phyloP scores from a whole-genome alignment of 1,140 invertebrate genomes.

The Dolichoris vasculosae region DNA sequence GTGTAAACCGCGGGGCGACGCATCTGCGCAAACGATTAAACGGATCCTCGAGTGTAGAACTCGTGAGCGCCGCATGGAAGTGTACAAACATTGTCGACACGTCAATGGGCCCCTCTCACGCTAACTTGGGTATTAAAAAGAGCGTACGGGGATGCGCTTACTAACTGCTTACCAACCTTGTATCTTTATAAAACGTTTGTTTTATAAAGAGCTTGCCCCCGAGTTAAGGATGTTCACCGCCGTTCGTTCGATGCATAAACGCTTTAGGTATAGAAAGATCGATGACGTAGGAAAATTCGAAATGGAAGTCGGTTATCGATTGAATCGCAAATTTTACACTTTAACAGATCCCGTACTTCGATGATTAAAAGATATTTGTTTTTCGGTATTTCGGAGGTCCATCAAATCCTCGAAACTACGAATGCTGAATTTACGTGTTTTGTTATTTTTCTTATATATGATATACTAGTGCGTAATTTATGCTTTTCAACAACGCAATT shows the following conservation, averaged over 20 bases:
- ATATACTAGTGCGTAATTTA: too few relatives aligned
- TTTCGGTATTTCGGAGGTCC: not conserved
- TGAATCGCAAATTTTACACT: slow-evolving; percentile 19
- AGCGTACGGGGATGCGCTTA: not conserved
- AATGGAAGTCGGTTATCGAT: not conserved
- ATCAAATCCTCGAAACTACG: too few relatives aligned
- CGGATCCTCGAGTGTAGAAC: slow-evolving; percentile 25
- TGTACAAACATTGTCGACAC: slow-evolving; percentile 30
- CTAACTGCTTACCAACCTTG: not conserved
- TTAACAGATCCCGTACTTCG: not conserved
- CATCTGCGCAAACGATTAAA: slow-evolving; percentile 52
- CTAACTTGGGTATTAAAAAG: slow-evolving; percentile 45
- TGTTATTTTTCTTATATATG: too few relatives aligned
- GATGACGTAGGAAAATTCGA: not conserved
- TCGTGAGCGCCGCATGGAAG: not conserved
- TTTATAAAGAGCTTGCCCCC: slow-evolving; percentile 22
- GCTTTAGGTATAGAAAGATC: not conserved
- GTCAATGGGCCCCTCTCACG: slow-evolving; percentile 43
- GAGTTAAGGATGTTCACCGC: slow-evolving; percentile 17
- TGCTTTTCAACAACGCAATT: too few relatives aligned
- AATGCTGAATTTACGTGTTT: too few relatives aligned
- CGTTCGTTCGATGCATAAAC: not conserved
- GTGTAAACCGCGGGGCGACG: not conserved
- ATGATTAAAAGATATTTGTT: not conserved
- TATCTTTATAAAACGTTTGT: not conserved